These are phyloP conservation scores for Phortica okadai DNA, from an alignment of 2,888 invertebrate genomes.

Conservation along the genomic window DNA sequence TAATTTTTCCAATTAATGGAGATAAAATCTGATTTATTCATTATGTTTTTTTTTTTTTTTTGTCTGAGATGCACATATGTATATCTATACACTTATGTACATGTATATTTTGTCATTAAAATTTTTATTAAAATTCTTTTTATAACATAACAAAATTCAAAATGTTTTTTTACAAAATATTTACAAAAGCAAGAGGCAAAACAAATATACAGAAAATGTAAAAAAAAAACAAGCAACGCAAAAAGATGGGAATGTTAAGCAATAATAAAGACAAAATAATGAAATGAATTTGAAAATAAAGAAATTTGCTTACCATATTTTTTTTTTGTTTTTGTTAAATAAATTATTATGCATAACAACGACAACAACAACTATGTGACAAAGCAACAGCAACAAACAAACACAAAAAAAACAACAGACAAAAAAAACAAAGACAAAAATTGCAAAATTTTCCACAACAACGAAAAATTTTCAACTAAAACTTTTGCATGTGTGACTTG, in stretches of 20 bases:
- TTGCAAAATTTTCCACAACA: conserved; percentile 37
- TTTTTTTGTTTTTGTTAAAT: conserved; percentile 49
- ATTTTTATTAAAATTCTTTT: neutral
- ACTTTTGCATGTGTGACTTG: conserved; percentile 24
- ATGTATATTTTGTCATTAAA: too few species aligned
- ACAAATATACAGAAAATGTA: neutral
- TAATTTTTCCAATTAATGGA: neutral
- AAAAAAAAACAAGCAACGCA: conserved; percentile 10
- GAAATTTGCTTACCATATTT: conserved; percentile 62
- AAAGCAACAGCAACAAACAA: conserved; percentile 53
- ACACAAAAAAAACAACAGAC: conserved; percentile 52
- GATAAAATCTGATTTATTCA: neutral
- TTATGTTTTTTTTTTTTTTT: neutral
- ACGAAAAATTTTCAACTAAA: conserved; percentile 23
- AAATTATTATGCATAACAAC: conserved; percentile 52
- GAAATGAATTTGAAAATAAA: conserved; percentile 37
- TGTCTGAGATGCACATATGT: too few species aligned
- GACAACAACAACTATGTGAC: conserved; percentile 53
- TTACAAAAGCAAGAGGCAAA: conserved; percentile 24
- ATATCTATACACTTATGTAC: too few species aligned
- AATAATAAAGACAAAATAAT: neutral
- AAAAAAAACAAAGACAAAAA: conserved; percentile 41
- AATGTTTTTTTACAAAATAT: conserved; percentile 20
- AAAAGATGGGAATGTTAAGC: conserved; percentile 7
- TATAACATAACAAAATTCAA: neutral